Percentiles rank a stretch among this genome's conserved stretches.
These are phyloP conservation scores for Protonibea diacanthus DNA, from an alignment of 2,797 vertebrate genomes.

Conservation along the genomic window DNA sequence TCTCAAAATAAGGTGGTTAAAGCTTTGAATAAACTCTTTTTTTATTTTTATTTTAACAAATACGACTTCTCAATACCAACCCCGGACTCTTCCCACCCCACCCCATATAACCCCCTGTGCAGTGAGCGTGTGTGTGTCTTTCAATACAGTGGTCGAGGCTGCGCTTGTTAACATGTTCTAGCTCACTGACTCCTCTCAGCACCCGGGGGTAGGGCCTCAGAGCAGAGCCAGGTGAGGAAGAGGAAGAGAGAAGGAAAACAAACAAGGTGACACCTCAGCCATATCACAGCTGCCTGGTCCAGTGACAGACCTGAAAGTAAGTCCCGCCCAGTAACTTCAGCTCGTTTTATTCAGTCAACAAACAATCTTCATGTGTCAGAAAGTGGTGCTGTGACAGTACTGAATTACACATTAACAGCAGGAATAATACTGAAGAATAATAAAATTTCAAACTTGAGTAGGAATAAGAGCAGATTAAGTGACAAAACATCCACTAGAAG, in stretches of 20 bases:
- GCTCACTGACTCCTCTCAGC: conserved; percentile 85
- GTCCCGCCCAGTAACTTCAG: conserved; percentile 15
- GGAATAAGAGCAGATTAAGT: not conserved
- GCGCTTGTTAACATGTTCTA: conserved; percentile 89
- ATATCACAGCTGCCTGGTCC: conserved; percentile 71
- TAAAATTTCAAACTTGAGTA: not conserved
- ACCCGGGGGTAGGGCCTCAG: conserved; percentile 66
- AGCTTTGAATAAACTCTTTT: not conserved
- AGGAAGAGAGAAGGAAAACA: conserved; percentile 84
- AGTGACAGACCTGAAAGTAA: conserved; percentile 44
- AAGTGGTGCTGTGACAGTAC: not conserved
- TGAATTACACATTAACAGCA: too few species aligned
- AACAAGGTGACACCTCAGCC: conserved; percentile 81
- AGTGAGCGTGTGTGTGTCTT: conserved; percentile 74
- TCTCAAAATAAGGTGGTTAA: not conserved
- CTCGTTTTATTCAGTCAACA: conserved; percentile 15
- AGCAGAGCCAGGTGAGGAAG: conserved; percentile 76
- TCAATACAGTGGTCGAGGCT: conserved; percentile 77
- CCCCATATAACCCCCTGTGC: conserved; percentile 21
- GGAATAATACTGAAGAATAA: not conserved
- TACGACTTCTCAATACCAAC: not conserved
- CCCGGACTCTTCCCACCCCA: not conserved
- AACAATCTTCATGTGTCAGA: not conserved
- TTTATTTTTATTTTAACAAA: not conserved
- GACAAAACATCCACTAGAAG: not conserved